Base-by-base conservation (phyloP, 1,140 invertebrate species). In the Argopecten irradians region DNA sequence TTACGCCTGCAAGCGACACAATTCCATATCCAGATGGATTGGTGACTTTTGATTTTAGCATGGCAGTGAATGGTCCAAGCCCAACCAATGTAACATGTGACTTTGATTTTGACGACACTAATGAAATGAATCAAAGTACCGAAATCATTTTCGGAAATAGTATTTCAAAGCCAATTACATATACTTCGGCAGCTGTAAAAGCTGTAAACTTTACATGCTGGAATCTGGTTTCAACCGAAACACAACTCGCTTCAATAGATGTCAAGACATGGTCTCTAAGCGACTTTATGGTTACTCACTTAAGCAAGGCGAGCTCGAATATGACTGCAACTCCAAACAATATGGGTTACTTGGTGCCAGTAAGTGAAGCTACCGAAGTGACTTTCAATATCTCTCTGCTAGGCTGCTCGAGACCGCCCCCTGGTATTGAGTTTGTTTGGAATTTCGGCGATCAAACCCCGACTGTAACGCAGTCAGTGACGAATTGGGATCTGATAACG, bases 11-110 rank as follows among this genome's bases (percentile, higher is more conserved):
- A 0, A 34, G 33, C 16, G 46, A 86, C 41, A 34, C 84, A 14
- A 88, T 88, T 16, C 89, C 89, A 2, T 82, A 84, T n/a, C 87
- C 87, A 85, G 89, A 90, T 39, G 87, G 87, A 22, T 43, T 85
- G 11, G 39, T 90, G 13, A 55, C 84, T 13, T 90, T 90, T 46
- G 82, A n/a, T 0, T 87, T 88, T 11, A 22, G 33, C 19, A 87
- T 90, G 87, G 85, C n/a, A 19, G 82, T 34, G 11, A 35, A 84
- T 34, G n/a, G 39, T 35, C 34, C 85, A 11, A 28, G 33, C 22
- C 87, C 89, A 22, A 87, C 86, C 14, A 86, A 86, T 41, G 87
- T 90, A 9, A 71, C 86, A 8, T 90, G 89, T 32, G 36, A 55
- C 0, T 90, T 90, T 84, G 85, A 88, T 32, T 90, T 35, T 84